Conservation (phyloP, 2,113 vertebrate genomes). For the Colaptes auratus region DNA sequence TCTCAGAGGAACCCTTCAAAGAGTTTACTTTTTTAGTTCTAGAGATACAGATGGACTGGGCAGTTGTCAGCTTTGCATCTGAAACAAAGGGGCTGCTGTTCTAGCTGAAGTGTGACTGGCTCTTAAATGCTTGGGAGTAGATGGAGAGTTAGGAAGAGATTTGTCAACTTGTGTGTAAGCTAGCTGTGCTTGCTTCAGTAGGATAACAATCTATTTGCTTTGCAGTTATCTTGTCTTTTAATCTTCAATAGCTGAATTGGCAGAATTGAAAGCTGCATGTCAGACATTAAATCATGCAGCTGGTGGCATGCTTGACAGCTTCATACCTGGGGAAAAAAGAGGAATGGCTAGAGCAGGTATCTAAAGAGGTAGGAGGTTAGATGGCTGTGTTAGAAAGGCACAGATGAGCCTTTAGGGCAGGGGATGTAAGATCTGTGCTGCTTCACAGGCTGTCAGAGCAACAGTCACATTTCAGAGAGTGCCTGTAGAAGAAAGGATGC, state of each 20-base stretch:
- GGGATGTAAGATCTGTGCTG: not conserved
- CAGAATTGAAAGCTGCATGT: not conserved
- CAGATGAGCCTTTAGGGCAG: not conserved
- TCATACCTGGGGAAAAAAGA: fast-evolving
- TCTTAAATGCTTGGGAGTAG: not conserved
- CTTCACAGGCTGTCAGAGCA: not conserved
- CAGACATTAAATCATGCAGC: not conserved
- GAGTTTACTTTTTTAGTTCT: not conserved
- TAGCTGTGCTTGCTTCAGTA: not conserved
- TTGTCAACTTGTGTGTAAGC: not conserved
- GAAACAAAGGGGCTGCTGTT: constrained; percentile 16
- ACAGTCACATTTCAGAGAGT: not conserved
- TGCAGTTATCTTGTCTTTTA: not conserved
- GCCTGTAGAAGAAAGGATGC: not conserved
- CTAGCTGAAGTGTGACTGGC: not conserved
- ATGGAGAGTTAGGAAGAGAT: not conserved
- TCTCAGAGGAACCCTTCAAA: not conserved
- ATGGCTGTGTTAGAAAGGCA: not conserved
- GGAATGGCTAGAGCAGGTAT: not conserved
- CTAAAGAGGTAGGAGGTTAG: not conserved
- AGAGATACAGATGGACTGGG: not conserved
- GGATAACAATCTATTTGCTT: not conserved
- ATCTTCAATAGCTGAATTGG: not conserved
- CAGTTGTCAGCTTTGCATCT: not conserved
- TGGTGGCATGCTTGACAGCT: not conserved